Evolutionary conservation across 1,140 invertebrate genomes (phyloP).

Genomic region (Melipona quadrifasciata): DNA sequence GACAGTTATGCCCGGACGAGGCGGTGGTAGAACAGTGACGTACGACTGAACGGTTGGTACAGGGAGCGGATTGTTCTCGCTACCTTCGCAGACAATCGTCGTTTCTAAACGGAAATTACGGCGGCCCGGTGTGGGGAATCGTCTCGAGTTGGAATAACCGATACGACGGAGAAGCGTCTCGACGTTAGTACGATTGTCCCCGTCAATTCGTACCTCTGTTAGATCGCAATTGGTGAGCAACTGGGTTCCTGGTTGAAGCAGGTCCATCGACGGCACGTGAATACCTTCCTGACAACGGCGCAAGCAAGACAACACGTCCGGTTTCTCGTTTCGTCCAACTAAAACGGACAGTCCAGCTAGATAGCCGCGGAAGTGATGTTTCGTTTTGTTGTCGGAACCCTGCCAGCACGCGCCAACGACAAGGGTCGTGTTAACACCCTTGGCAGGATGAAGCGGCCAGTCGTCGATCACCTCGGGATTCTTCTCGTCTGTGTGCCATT

Average conservation of each 20-base stretch:
- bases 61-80: conserved; percentile 71
- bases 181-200: conserved; percentile 93
- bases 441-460: conserved; percentile 98
- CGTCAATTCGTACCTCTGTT: conserved; percentile 95
- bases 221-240: conserved; percentile 89
- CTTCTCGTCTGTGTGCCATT: conserved; percentile 88
- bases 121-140: conserved; percentile 95
- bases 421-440: conserved; percentile 95
- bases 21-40: conserved; percentile 92
- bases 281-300: conserved; percentile 93
- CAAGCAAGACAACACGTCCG: conserved; percentile 91
- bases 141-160: conserved; percentile 94
- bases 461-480: conserved; percentile 99
- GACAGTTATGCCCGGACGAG: conserved; percentile 91
- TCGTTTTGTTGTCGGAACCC: conserved; percentile 94
- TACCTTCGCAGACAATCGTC: conserved; percentile 86
- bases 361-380: conserved; percentile 93
- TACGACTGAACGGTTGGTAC: conserved; percentile 90
- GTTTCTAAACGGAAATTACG: conserved; percentile 93
- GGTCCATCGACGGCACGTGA: conserved; percentile 88
- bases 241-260: conserved; percentile 89
- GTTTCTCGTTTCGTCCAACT: conserved; percentile 90
- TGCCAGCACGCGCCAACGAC: conserved; percentile 99
- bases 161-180: conserved; percentile 93
- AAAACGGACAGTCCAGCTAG: conserved; percentile 93